Evolutionary conservation across 2,113 vertebrate genomes (phyloP).

Genomic region (Lonchura striata): DNA sequence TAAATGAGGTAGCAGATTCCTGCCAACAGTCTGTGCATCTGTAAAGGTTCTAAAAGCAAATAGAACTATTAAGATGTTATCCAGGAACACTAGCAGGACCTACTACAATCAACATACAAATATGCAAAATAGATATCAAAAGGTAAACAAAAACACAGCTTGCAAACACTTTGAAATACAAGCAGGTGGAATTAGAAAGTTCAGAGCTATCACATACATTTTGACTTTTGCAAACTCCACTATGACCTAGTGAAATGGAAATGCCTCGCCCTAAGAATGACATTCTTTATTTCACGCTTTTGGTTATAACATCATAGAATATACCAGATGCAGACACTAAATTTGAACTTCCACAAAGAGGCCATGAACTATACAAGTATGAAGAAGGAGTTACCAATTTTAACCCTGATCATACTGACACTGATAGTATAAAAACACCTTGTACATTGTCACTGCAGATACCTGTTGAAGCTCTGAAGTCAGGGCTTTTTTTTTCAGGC

Average conservation of each 20-base stretch:
- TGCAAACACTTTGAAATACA: neutral
- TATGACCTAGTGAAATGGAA: neutral
- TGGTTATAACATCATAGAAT: neutral
- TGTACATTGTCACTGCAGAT: neutral
- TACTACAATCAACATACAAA: neutral
- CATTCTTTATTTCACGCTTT: neutral
- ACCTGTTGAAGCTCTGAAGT: neutral
- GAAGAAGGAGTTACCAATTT: neutral
- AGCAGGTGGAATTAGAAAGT: neutral
- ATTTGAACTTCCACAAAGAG: neutral
- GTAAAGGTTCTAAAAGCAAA: conserved; percentile 24
- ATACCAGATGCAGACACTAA: neutral
- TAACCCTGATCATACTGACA: neutral
- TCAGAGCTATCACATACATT: neutral
- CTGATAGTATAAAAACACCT: neutral
- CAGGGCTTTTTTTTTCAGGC: neutral
- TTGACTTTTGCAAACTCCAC: neutral
- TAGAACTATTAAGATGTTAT: neutral
- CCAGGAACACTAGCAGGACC: neutral
- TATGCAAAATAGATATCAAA: neutral
- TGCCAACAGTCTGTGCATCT: neutral
- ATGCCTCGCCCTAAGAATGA: neutral
- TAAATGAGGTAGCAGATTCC: neutral
- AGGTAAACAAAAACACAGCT: neutral
- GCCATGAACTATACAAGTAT: neutral